These are phyloP conservation scores for Cephus nigrinus DNA, from an alignment of 2,888 invertebrate species.

Conservation along the genomic window DNA sequence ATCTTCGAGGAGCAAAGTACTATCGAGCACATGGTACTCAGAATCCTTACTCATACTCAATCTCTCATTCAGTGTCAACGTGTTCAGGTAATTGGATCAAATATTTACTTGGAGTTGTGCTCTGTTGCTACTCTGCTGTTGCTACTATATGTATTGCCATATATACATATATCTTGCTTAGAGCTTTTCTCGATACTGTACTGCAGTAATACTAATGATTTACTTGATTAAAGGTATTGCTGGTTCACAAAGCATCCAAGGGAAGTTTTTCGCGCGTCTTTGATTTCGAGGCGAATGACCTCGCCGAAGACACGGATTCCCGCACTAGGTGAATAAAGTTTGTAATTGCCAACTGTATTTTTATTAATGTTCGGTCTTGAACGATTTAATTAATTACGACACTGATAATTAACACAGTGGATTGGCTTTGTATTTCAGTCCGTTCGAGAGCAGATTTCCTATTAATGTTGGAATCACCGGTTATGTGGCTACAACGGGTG, in stretches of 20 bases:
- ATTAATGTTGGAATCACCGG: constrained; percentile 96
- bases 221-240: constrained; percentile 74
- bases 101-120: not conserved
- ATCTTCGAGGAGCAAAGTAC: constrained; percentile 97
- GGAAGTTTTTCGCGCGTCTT: constrained; percentile 94
- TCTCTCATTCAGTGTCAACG: constrained; percentile 94
- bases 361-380: constrained; percentile 5
- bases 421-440: constrained; percentile 69
- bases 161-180: not conserved
- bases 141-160: no score
- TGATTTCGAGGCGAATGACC: constrained; percentile 91
- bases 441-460: constrained; percentile 92
- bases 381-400: constrained; percentile 1
- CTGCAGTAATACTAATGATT: not conserved
- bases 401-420: not conserved
- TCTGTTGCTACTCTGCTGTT: not conserved
- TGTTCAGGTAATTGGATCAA: constrained; percentile 78
- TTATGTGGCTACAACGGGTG: constrained; percentile 93
- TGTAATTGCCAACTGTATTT: constrained; percentile 29
- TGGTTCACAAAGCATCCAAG: constrained; percentile 91
- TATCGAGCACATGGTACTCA: constrained; percentile 92
- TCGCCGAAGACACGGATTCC: constrained; percentile 84
- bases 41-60: constrained; percentile 94
- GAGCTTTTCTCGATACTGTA: not conserved
- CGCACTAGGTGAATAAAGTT: constrained; percentile 74